Evolutionary conservation across 2,113 vertebrate genomes (phyloP).

Genomic region (Cryptotis parvus): DNA sequence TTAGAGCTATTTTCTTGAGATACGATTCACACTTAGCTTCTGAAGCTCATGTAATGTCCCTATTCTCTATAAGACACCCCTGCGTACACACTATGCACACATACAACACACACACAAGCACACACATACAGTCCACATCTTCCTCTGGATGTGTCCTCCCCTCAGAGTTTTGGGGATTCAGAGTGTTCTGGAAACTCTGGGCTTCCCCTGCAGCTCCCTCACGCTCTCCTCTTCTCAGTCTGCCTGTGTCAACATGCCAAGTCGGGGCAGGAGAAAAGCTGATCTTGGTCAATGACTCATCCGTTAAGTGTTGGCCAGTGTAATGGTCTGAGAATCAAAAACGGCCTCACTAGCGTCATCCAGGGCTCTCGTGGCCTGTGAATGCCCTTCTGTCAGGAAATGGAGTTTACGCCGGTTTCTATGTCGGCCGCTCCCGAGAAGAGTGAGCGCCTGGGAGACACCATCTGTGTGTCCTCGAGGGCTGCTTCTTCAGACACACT

Average conservation of each 20-base stretch:
- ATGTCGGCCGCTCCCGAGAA: neutral
- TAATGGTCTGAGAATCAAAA: neutral
- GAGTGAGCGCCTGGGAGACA: neutral
- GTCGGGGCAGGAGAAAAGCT: neutral
- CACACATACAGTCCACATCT: no score
- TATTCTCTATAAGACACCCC: neutral
- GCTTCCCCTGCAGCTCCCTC: neutral
- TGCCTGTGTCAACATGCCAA: neutral
- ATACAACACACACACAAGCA: no score
- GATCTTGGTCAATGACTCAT: constrained; percentile 14
- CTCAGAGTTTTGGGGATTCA: constrained; percentile 31
- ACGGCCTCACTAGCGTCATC: neutral
- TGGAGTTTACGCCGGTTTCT: neutral
- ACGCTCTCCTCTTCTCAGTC: neutral
- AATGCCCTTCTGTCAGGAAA: constrained; percentile 11
- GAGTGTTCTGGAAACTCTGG: neutral
- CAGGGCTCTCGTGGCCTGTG: neutral
- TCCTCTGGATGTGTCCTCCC: neutral
- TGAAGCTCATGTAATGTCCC: neutral
- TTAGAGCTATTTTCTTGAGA: constrained; percentile 16
- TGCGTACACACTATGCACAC: no score
- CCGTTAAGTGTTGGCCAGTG: neutral
- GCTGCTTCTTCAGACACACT: constrained; percentile 26
- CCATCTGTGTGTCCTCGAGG: neutral
- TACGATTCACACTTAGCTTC: neutral